Base-by-base conservation (phyloP, 2,113 vertebrate species). In the Pao palembangensis region DNA sequence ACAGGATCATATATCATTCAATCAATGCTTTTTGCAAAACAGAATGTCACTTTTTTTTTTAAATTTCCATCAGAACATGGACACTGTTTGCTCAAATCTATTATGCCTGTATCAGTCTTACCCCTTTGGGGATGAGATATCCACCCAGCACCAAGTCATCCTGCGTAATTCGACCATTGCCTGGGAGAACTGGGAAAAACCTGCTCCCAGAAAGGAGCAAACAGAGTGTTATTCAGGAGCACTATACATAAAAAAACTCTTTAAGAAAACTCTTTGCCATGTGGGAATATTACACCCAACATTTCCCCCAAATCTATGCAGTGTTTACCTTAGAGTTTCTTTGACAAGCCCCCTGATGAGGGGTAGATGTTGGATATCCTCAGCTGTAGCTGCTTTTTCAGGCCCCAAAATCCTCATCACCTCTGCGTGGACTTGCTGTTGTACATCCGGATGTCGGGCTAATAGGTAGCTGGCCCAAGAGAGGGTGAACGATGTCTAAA, bases 51-150 rank as follows among this genome's bases (percentile, higher is more conserved):
- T 62, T 74, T 69, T 55, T 53, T 41, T 69, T 60, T 44, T 69
- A 25, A 25, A 34, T 38, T 38, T 38, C 34, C 10, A 2, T 18
- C 23, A 53, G 49, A 56, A 75, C 42, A 64, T 61, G 69, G 59
- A 70, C 51, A 64, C 53, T 31, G 1, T 25, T 31, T 38, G 53
- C 28, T 50, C 3, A n/a, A 38, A 51, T 54, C 46, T 71, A 61
- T 48, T 57, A 59, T 47, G 44, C 49, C 18, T 58, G 43, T n/a
- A 52, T 70, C 8, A 52, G 17, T 28, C 93, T 86, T 91, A 98
- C 94, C 90, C 95, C 94, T 93, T 94, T 96, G 75, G 95, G 95
- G 73, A 96, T 94, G 47, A 94, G 90, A 86, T 96, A 96, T 66
- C 93, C 94, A 51, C 93, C 95, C 61, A 98, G 23, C 5, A 96